Base-by-base conservation (phyloP, 1,140 invertebrate species). In the Catajapyx aquilonaris region DNA sequence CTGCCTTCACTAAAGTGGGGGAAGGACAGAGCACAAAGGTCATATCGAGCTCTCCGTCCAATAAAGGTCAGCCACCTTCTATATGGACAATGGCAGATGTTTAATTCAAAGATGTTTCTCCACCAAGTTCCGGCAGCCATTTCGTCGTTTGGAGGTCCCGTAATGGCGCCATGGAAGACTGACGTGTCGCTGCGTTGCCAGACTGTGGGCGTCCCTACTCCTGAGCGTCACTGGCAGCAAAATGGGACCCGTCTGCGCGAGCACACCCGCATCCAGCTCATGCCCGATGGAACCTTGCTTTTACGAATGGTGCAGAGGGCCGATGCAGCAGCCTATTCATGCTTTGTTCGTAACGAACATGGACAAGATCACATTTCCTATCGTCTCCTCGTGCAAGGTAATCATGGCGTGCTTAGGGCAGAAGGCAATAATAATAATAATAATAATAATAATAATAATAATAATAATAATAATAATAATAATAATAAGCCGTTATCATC, bases 1-100 rank as follows among this genome's bases (percentile, higher is more conserved):
- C 69, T 2, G 65, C 69, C 13, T 63, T 65, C 4, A 70, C 68
- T 5, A 59, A 62, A 52, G 58, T 65, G 20, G 68, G 68, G 7
- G 62, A 68, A 44, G 68, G 68, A 25, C 57, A 59, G 13, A 64
- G 61, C 42, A 66, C 65, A 2, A 54, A 60, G 20, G 63, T 62
- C 18, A 19, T 34, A 2, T n/a, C 15, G 18, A 19, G n/a, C 5
- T 13, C 33, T 13, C 18, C 33, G 11, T 3, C 33, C 17, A 19
- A 11, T 4, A 34, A 15, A 34, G 33, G 33, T 34, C 7, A 33
- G 10, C n/a, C n/a, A n/a, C n/a, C n/a, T n/a, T n/a, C n/a, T n/a
- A n/a, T n/a, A n/a, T n/a, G n/a, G n/a, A n/a, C n/a, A n/a, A n/a
- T n/a, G n/a, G n/a, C n/a, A n/a, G n/a, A n/a, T n/a, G n/a, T n/a